Percentiles rank a stretch among this genome's conserved stretches.
Evolutionary conservation across 53 echinoderm and acorn worm genomes (phyloP).

Genomic region (Apostichopus leukothele): DNA sequence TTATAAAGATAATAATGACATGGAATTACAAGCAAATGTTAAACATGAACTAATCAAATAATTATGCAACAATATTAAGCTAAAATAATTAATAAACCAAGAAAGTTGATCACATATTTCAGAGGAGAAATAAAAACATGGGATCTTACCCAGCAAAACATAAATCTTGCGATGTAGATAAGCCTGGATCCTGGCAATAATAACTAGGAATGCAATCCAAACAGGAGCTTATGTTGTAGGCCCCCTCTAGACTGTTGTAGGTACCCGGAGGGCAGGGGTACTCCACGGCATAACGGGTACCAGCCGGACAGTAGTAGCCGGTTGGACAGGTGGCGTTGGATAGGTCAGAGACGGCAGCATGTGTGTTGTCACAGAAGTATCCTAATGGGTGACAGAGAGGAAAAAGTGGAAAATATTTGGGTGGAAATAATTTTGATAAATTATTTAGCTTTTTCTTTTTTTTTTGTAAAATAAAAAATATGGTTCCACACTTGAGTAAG

Average conservation of each 20-base stretch:
- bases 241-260: slow-evolving; percentile 75
- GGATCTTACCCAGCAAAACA: slow-evolving; percentile 86
- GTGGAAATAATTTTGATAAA: too few species aligned
- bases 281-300: slow-evolving; percentile 79
- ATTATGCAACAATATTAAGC: too few species aligned
- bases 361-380: slow-evolving; percentile 94
- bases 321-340: slow-evolving; percentile 77
- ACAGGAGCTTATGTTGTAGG: slow-evolving; percentile 70
- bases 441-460: too few species aligned
- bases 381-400: slow-evolving; percentile 49
- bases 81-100: too few species aligned
- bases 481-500: too few species aligned
- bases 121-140: too few species aligned
- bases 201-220: slow-evolving; percentile 72
- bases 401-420: too few species aligned
- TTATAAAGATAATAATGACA: too few species aligned
- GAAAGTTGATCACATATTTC: too few species aligned
- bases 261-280: slow-evolving; percentile 89
- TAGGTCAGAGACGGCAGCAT: slow-evolving; percentile 75
- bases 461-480: too few species aligned
- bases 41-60: too few species aligned
- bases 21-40: too few species aligned
- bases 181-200: slow-evolving; percentile 77
- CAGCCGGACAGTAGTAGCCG: slow-evolving; percentile 86
- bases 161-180: slow-evolving; percentile 69